Conservation (phyloP, 2,888 invertebrate species). For the Neoaliturus tenellus region DNA sequence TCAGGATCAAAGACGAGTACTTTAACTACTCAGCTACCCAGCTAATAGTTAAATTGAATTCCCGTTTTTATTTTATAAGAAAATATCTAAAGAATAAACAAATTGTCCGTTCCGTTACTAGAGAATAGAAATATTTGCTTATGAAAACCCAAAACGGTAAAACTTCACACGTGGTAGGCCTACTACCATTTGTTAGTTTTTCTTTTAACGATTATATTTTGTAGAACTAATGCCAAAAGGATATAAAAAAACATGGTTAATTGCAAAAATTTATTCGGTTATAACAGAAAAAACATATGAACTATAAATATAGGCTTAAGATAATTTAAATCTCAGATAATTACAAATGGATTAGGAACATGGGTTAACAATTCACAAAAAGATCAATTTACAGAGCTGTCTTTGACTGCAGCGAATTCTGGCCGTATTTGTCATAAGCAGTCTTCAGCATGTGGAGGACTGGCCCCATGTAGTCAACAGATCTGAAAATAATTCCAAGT, state of each 20-base stretch:
- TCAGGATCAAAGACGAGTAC: no score
- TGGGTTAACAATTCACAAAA: neutral
- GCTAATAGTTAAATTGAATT: no score
- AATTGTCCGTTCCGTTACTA: no score
- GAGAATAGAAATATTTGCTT: no score
- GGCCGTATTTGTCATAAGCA: slow-evolving; percentile 51
- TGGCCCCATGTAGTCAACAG: slow-evolving; percentile 51
- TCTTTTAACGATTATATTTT: no score
- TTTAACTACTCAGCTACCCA: no score
- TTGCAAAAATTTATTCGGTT: neutral
- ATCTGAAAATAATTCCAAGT: no score
- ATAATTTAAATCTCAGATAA: neutral
- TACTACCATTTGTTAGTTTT: no score
- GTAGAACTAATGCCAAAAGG: neutral
- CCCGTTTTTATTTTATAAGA: no score
- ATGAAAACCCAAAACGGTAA: no score
- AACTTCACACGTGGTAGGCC: no score
- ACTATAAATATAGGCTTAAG: neutral
- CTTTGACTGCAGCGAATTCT: neutral
- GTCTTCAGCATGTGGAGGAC: slow-evolving; percentile 45
- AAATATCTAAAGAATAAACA: no score
- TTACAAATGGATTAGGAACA: neutral
- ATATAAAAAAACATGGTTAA: neutral
- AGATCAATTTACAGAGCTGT: neutral
- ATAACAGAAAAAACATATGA: neutral